Conservation (phyloP, 2,113 vertebrate genomes). For the Thunnus thynnus region DNA sequence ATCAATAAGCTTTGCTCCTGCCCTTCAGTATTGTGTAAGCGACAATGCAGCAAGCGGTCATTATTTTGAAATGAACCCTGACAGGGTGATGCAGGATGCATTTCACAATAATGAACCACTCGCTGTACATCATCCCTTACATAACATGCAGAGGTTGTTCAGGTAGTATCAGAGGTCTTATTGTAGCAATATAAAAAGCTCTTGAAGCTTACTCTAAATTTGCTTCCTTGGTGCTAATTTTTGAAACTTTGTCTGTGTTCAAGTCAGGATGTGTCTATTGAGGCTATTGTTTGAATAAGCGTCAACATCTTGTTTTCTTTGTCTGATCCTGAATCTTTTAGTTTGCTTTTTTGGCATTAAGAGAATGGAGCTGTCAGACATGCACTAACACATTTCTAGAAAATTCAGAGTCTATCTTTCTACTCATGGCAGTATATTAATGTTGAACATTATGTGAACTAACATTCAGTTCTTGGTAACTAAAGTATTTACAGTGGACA, state of each 20-base stretch:
- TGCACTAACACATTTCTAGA: slow-evolving; percentile 21
- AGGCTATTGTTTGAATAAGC: background rate
- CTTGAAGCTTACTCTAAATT: background rate
- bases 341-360: background rate
- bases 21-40: too few relatives aligned
- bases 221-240: background rate
- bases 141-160: background rate
- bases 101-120: too few relatives aligned
- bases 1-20: background rate
- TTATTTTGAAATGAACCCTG: too few relatives aligned
- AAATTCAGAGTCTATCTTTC: too few relatives aligned
- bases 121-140: too few relatives aligned
- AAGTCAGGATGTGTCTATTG: background rate
- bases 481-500: background rate
- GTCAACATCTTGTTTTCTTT: background rate
- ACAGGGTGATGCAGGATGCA: too few relatives aligned
- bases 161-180: too few relatives aligned
- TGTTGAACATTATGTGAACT: too few relatives aligned
- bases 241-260: background rate
- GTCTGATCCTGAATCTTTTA: slow-evolving; percentile 5
- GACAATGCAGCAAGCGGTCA: too few relatives aligned
- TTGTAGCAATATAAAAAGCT: background rate
- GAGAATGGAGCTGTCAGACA: slow-evolving; percentile 12
- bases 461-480: too few relatives aligned
- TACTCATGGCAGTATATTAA: too few relatives aligned